Evolutionary conservation across 1,140 invertebrate species (phyloP), one percentile per base, ranked within the genome.

Genomic region (Dendroctonus ponderosae): DNA sequence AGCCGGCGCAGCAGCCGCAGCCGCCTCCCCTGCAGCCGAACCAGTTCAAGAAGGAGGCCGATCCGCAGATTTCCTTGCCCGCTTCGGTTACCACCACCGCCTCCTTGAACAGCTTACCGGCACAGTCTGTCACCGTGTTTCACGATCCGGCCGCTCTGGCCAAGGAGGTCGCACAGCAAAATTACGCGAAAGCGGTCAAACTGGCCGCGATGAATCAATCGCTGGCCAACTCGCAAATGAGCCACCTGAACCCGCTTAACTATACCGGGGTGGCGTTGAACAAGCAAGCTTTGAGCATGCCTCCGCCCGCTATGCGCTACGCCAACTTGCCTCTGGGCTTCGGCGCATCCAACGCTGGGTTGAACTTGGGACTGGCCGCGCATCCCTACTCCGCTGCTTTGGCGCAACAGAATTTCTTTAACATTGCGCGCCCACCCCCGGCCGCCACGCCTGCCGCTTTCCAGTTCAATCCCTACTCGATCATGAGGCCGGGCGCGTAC

Each of bases 211-310:
- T 80, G 7, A 76, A 75, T 72, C 84, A 51, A 80, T 80, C 66
- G 74, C 77, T 49, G 14, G 78, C 76, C 37, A 76, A 76, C 40
- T 71, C 70, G 51, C 68, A 66, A 15, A 48, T 69, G 46, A 71
- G 49, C 61, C 81, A 82, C 12, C 76, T 86, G 7, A 84, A 86
- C 70, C 87, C 89, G 8, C 82, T 90, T 12, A 88, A 86, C 71
- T 93, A 92, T 80, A 90, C 90, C 41, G 91, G 91, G 56, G 87
- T 91, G 41, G 85, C 89, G 6, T 80, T 91, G 6, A 91, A 90
- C 73, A 81, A 81, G 69, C 85, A 85, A 68, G 80, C 83, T 6
- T 72, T 85, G 44, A 75, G 77, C 5, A 74, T 82, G 49, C 75
- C 79, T 69, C 71, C 72, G 37, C 69, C 73, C 46, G 57, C 74